Percentiles rank a stretch among this genome's conserved stretches.
Evolutionary conservation across 2,797 vertebrate genomes (phyloP).

Genomic region (Enteromius radiatus): DNA sequence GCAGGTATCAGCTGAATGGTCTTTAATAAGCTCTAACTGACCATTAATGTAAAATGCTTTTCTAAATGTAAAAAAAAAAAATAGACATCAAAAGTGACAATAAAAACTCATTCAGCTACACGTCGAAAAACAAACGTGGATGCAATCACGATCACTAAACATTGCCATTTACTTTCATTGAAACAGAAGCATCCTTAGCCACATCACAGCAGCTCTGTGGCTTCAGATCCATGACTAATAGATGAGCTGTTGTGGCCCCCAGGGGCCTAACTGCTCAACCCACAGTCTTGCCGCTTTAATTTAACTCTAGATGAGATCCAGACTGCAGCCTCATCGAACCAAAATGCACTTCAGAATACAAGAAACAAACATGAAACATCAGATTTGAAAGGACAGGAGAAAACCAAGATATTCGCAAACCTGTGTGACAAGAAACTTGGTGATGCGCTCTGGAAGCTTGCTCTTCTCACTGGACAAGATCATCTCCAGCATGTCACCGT

Average conservation of each 20-base stretch:
- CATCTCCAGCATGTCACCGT: slow-evolving; percentile 99
- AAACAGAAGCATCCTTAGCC: slow-evolving; percentile 45
- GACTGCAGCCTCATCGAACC: slow-evolving; percentile 68
- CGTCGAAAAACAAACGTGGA: background rate
- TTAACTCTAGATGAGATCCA: slow-evolving; percentile 68
- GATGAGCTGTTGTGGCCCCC: slow-evolving; percentile 68
- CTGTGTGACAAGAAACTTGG: slow-evolving; percentile 98
- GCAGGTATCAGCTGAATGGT: slow-evolving; percentile 37
- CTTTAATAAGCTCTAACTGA: background rate
- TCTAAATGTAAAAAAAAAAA: background rate
- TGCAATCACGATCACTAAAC: slow-evolving; percentile 38
- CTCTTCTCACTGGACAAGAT: slow-evolving; percentile 97
- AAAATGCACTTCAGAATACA: slow-evolving; percentile 56
- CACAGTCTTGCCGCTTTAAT: slow-evolving; percentile 67
- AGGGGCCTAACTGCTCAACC: slow-evolving; percentile 63
- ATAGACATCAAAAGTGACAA: background rate
- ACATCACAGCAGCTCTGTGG: slow-evolving; percentile 51
- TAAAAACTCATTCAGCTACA: background rate
- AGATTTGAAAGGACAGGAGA: background rate
- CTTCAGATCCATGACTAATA: slow-evolving; percentile 71
- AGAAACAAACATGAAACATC: slow-evolving; percentile 67
- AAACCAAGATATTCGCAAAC: slow-evolving; percentile 67
- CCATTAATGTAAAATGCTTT: background rate
- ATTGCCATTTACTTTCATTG: slow-evolving; percentile 41
- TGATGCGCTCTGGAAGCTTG: slow-evolving; percentile 93